These are phyloP conservation scores for Orthonevra nobilis DNA, from an alignment of 2,888 invertebrate species.

Conservation along the genomic window DNA sequence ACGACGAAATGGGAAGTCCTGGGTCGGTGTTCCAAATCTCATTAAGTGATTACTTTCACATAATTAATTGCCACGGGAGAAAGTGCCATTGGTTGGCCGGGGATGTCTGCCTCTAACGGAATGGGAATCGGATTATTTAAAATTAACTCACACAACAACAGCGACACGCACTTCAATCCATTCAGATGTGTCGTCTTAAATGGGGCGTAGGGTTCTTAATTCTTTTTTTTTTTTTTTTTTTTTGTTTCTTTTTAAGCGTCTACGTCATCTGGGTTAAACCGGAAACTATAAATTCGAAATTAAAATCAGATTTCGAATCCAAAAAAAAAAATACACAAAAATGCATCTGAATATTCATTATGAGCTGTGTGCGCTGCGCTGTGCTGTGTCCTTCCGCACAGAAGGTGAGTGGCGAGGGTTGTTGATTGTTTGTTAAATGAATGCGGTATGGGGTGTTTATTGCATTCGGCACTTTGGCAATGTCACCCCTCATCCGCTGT, in stretches of 20 bases:
- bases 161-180: constrained; percentile 28
- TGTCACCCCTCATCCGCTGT: constrained; percentile 16
- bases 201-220: background rate
- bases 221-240: constrained; percentile 3
- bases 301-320: constrained; percentile 43
- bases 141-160: constrained; percentile 31
- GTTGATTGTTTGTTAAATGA: constrained; percentile 53
- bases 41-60: constrained; percentile 69
- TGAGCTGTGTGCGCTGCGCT: background rate
- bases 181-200: constrained; percentile 53
- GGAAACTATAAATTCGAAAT: constrained; percentile 36
- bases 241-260: too few species aligned
- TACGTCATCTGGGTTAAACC: constrained; percentile 30
- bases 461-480: constrained; percentile 40
- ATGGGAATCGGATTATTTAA: constrained; percentile 52
- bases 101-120: constrained; percentile 6
- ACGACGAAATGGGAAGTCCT: background rate
- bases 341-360: constrained; percentile 58
- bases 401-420: constrained; percentile 17
- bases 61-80: constrained; percentile 61
- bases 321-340: too few species aligned
- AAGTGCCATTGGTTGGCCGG: constrained; percentile 26
- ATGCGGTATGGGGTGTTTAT: constrained; percentile 64
- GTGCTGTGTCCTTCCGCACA: background rate
- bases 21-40: constrained; percentile 44